Evolutionary conservation across 2,888 invertebrate species (phyloP).

Genomic region (Chymomyza fuscimana): DNA sequence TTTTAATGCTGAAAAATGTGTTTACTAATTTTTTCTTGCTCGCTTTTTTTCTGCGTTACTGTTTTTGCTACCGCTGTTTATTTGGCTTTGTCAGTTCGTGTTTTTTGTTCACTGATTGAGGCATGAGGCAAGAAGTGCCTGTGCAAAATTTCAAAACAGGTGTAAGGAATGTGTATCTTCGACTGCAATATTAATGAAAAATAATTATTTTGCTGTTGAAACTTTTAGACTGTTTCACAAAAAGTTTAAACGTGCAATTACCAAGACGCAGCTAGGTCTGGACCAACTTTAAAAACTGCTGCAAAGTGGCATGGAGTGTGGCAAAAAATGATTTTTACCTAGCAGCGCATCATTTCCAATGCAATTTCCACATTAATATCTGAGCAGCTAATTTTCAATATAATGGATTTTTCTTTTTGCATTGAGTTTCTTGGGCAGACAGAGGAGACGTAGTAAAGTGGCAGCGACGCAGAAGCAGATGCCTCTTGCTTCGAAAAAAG

Average conservation of each 20-base stretch:
- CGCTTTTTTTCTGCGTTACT: not conserved
- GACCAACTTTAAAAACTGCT: not conserved
- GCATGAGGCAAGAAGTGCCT: slow-evolving; percentile 7
- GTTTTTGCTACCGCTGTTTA: slow-evolving; percentile 27
- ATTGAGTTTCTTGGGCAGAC: slow-evolving; percentile 32
- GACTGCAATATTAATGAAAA: slow-evolving; percentile 54
- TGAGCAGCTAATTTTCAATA: slow-evolving; percentile 63
- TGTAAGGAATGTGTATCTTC: slow-evolving; percentile 42
- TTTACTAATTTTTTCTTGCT: slow-evolving; percentile 61
- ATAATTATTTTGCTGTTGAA: slow-evolving; percentile 57
- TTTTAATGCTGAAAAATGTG: slow-evolving; percentile 73
- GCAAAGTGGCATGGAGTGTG: too few relatives aligned
- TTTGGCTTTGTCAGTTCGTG: slow-evolving; percentile 55
- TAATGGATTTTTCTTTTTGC: slow-evolving; percentile 13
- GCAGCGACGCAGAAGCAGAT: slow-evolving; percentile 45
- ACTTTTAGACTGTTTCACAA: slow-evolving; percentile 20
- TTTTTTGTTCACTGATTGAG: not conserved
- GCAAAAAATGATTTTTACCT: not conserved
- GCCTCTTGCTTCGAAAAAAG: slow-evolving; percentile 41
- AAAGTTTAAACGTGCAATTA: not conserved
- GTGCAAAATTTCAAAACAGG: slow-evolving; percentile 39
- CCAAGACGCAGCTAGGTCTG: not conserved
- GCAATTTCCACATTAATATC: slow-evolving; percentile 62
- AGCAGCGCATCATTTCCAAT: slow-evolving; percentile 47
- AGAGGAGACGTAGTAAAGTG: slow-evolving; percentile 27